Evolutionary conservation across 1,140 invertebrate genomes (phyloP).

Genomic region (Polypedilum vanderplanki): DNA sequence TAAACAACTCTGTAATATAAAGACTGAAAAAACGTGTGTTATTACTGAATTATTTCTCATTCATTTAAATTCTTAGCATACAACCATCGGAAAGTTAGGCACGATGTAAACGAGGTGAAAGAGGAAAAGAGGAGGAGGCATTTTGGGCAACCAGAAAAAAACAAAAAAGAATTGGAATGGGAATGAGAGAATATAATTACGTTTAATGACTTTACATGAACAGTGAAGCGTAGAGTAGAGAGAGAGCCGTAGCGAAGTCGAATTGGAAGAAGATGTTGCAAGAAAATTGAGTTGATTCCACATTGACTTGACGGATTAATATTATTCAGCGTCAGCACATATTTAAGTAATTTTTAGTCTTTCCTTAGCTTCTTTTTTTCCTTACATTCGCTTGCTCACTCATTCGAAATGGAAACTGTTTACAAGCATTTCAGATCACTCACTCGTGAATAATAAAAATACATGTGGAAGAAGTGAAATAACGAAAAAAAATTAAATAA

Average conservation of each 20-base stretch:
- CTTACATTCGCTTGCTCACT: not conserved
- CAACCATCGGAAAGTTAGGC: not conserved
- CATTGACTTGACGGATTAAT: conserved; percentile 26
- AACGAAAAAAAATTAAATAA: not conserved
- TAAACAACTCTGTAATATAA: no score
- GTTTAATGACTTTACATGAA: conserved; percentile 28
- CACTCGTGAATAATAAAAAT: not conserved
- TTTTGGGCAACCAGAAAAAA: no score
- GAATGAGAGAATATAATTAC: conserved; percentile 10
- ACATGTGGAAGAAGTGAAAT: not conserved
- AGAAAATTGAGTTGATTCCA: conserved; percentile 17
- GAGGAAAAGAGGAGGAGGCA: not conserved
- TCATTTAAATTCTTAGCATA: not conserved
- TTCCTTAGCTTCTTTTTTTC: not conserved
- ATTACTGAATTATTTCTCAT: conserved; percentile 22
- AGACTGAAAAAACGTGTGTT: not conserved
- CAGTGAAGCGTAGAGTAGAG: not conserved
- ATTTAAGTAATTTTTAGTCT: not conserved
- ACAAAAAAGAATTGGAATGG: conserved; percentile 11
- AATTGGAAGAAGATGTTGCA: not conserved
- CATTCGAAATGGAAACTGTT: conserved; percentile 12
- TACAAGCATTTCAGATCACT: conserved; percentile 12
- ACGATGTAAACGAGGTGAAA: not conserved
- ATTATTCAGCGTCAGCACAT: conserved; percentile 26
- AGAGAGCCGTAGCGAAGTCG: not conserved